Evolutionary conservation across 1,140 invertebrate species (phyloP).

Genomic region (Bombyx mandarina): DNA sequence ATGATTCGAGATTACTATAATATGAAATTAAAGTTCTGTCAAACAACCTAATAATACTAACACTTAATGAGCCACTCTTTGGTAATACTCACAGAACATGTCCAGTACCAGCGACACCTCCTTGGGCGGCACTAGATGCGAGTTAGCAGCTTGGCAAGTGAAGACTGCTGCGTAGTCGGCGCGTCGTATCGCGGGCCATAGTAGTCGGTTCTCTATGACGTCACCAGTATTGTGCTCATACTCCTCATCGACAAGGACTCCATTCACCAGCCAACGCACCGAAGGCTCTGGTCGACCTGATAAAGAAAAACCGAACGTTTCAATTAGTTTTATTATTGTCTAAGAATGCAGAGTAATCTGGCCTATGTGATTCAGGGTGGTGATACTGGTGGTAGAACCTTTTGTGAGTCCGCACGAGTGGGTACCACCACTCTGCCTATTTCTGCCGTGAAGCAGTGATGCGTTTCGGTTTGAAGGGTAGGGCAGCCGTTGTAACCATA

Average conservation of each 20-base stretch:
- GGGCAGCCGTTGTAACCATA: too few relatives aligned
- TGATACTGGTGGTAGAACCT: too few relatives aligned
- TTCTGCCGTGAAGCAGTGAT: too few relatives aligned
- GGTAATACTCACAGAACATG: constrained; percentile 82
- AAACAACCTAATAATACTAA: background rate
- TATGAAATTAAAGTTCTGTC: too few relatives aligned
- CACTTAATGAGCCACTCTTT: background rate
- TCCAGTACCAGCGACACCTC: constrained; percentile 83
- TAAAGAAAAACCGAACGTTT: too few relatives aligned
- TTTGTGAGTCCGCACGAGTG: too few relatives aligned
- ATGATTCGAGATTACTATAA: too few relatives aligned
- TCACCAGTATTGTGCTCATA: constrained; percentile 86
- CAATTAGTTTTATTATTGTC: too few relatives aligned
- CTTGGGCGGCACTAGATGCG: constrained; percentile 81
- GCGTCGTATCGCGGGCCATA: constrained; percentile 79
- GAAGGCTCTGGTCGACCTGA: constrained; percentile 76
- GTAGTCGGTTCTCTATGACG: constrained; percentile 87
- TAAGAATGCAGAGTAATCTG: too few relatives aligned
- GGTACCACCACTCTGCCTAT: too few relatives aligned
- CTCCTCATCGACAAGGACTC: constrained; percentile 81
- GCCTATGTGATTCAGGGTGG: too few relatives aligned
- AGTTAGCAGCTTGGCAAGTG: constrained; percentile 88
- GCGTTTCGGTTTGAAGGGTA: too few relatives aligned
- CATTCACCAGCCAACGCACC: constrained; percentile 82
- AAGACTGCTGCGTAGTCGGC: constrained; percentile 87